These are phyloP conservation scores for Temnothorax rugatulus DNA, from an alignment of 2,888 invertebrate species.

Conservation along the genomic window DNA sequence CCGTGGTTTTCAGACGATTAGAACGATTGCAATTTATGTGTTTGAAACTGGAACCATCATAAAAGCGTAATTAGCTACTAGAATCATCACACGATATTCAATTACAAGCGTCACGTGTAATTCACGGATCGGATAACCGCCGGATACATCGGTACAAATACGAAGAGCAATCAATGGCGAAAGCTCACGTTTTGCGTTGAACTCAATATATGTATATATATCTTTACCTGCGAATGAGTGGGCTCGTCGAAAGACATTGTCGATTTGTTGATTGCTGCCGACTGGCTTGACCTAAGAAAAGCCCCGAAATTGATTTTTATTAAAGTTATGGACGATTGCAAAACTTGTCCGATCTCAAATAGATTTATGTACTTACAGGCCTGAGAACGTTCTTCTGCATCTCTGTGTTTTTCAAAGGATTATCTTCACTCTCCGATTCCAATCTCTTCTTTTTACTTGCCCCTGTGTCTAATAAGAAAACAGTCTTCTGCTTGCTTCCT, in stretches of 20 bases:
- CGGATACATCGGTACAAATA: constrained; percentile 16
- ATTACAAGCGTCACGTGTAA: constrained; percentile 35
- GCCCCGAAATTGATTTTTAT: neutral
- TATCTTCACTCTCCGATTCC: neutral
- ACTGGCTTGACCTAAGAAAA: neutral
- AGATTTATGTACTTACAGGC: constrained; percentile 11
- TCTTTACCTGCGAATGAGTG: constrained; percentile 14
- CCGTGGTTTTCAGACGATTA: neutral
- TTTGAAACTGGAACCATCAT: constrained; percentile 28
- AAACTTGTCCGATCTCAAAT: constrained; percentile 2
- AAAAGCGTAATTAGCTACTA: neutral
- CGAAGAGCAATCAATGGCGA: constrained; percentile 18
- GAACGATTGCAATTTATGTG: neutral
- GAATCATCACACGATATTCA: constrained; percentile 19
- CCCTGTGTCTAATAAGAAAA: no score
- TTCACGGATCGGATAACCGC: constrained; percentile 12
- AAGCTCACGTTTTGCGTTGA: constrained; percentile 10
- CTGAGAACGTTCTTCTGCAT: neutral
- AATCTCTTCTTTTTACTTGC: neutral
- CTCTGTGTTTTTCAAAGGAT: neutral
- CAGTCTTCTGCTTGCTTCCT: no score
- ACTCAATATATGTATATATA: constrained; percentile 3
- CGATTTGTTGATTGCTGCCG: constrained; percentile 2
- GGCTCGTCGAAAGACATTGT: neutral
- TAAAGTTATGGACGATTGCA: neutral